Evolutionary conservation across 2,888 invertebrate species (phyloP), one percentile per base, ranked within the genome.

Genomic region (Branchinecta sandiegonensis): DNA sequence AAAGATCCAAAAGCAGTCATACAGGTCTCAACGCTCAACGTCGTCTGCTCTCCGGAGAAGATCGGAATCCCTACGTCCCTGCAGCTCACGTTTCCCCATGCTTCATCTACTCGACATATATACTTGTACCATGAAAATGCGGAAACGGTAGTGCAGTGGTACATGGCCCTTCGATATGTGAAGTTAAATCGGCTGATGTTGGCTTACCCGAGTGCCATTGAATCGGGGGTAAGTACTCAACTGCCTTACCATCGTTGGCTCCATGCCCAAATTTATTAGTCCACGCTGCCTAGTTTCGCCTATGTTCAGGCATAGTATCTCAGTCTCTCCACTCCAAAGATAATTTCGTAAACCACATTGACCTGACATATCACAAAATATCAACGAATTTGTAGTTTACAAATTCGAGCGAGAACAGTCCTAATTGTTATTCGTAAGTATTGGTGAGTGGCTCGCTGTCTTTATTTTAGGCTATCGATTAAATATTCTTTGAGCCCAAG

Each of bases 101-200:
- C 90, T 71, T 65, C 48, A 66, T 10, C 12, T 5, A 93, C 93
- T 1, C 79, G 93, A 71, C 91, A 91, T 75, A 86, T 94, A 73
- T 94, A 87, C 77, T 86, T 93, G 1, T 89, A 90, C 76, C 89
- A 91, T 73, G 89, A 91, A 73, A 89, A 89, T 73, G 84, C 90
- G 1, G 89, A 91, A 80, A 85, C 87, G 66, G 88, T 91, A 70
- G 88, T 86, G 63, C 88, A 88, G 77, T 93, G 92, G 92, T 89
- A 87, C 77, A 84, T 85, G 78, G 87, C 88, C 47, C 88, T 90
- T 72, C 81, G 93, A 69, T 88, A 89, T 76, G 90, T 90, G 0
- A 92, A 93, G 76, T 79, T 92, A 66, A 89, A 90, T 74, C 81
- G 89, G 17, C 80, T 91, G 23, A 88, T 89, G 79, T 86, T 91